Conservation (phyloP, 2,113 vertebrate genomes). For the Orcinus orca region DNA sequence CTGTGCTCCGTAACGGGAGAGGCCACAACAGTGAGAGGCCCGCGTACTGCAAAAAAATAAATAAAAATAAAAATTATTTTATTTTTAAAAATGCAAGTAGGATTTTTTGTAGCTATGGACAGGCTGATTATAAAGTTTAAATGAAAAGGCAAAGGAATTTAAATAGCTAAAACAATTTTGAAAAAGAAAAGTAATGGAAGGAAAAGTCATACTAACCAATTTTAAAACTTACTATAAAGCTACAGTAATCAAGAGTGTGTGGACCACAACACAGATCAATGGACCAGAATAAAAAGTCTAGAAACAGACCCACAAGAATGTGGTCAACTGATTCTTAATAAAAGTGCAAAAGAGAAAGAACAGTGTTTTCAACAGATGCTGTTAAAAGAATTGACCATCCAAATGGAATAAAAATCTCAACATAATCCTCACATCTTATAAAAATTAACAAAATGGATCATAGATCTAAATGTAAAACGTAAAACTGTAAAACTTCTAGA, state of each 20-base stretch:
- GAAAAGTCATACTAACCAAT: not conserved
- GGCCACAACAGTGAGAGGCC: too few relatives aligned
- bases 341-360: not conserved
- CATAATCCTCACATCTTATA: not conserved
- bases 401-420: not conserved
- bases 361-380: not conserved
- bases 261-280: not conserved
- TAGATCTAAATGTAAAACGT: not conserved
- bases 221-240: not conserved
- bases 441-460: not conserved
- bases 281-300: not conserved
- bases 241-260: not conserved
- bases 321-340: not conserved
- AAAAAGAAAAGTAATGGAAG: not conserved
- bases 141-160: not conserved
- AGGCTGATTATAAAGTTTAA: not conserved
- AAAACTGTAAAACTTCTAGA: not conserved
- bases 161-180: not conserved
- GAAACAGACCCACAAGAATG: not conserved
- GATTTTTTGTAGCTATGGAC: not conserved
- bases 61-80: not conserved
- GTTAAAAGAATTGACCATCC: not conserved
- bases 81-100: not conserved
- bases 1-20: too few relatives aligned
- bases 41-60: too few relatives aligned